phyloP scores from a whole-genome alignment of 2,888 invertebrate genomes.

The Nomada goodeniana region DNA sequence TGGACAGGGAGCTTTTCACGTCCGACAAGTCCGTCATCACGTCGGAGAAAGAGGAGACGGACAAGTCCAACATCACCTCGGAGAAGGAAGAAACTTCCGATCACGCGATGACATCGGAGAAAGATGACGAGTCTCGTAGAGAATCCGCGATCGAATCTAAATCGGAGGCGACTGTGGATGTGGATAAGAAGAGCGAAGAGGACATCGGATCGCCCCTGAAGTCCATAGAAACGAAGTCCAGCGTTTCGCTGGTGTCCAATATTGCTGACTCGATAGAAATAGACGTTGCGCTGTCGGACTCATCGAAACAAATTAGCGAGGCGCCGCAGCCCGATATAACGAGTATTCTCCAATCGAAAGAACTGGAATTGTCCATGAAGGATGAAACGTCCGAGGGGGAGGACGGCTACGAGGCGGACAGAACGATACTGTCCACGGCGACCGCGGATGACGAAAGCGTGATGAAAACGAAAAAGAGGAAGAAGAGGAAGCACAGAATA shows the following conservation, averaged over 20 bases:
- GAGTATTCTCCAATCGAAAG: slow-evolving; percentile 67
- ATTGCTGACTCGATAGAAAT: slow-evolving; percentile 86
- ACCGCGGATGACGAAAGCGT: slow-evolving; percentile 79
- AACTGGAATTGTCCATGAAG: slow-evolving; percentile 50
- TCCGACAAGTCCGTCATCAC: slow-evolving; percentile 55
- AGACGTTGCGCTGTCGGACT: slow-evolving; percentile 85
- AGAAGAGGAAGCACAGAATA: slow-evolving; percentile 85
- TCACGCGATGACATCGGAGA: slow-evolving; percentile 37
- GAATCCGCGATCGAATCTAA: slow-evolving; percentile 73
- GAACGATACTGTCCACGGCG: slow-evolving; percentile 85
- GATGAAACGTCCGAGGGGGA: slow-evolving; percentile 84
- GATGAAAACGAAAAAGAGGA: slow-evolving; percentile 85
- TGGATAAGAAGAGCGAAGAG: slow-evolving; percentile 65
- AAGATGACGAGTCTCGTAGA: slow-evolving; percentile 68
- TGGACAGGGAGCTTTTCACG: slow-evolving; percentile 46
- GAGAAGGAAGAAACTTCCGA: slow-evolving; percentile 77
- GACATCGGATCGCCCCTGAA: slow-evolving; percentile 56
- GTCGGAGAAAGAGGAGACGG: slow-evolving; percentile 67
- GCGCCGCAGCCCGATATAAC: slow-evolving; percentile 81
- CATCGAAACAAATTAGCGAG: slow-evolving; percentile 85
- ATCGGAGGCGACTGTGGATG: slow-evolving; percentile 21
- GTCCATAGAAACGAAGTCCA: slow-evolving; percentile 58
- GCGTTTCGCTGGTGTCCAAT: slow-evolving; percentile 83
- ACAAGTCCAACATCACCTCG: slow-evolving; percentile 37
- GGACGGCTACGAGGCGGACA: slow-evolving; percentile 90